Evolutionary conservation across 2,113 vertebrate species (phyloP).

Genomic region (Neomonachus schauinslandi): DNA sequence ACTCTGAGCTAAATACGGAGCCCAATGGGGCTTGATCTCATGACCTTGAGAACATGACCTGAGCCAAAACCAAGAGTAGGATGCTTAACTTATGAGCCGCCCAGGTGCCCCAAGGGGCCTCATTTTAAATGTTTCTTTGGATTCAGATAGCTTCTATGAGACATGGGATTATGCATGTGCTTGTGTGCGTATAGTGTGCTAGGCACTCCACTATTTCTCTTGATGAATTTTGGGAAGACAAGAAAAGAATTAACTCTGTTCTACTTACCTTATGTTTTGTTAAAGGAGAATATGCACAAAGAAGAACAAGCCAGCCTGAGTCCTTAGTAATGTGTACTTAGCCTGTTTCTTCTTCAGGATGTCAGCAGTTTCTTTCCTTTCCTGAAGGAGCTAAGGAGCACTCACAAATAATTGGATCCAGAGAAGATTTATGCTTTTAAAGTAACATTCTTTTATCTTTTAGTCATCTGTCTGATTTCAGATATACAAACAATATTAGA

Average conservation of each 20-base stretch:
- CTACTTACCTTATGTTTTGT: not conserved
- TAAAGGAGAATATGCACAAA: not conserved
- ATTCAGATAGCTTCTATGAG: not conserved
- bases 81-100: not conserved
- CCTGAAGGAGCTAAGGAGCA: slow-evolving; percentile 22
- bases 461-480: not conserved
- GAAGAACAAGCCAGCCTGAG: not conserved
- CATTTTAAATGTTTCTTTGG: slow-evolving; percentile 19
- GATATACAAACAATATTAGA: not conserved
- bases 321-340: not conserved
- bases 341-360: slow-evolving; percentile 22
- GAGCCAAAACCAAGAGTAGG: not conserved
- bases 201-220: not conserved
- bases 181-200: not conserved
- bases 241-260: not conserved
- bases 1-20: not conserved
- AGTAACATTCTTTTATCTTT: slow-evolving; percentile 41
- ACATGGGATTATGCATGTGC: not conserved
- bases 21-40: not conserved
- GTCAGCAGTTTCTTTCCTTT: slow-evolving; percentile 63
- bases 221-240: not conserved
- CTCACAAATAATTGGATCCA: slow-evolving; percentile 48
- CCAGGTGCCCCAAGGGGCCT: not conserved
- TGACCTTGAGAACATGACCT: not conserved
- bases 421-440: slow-evolving; percentile 47